Conservation (phyloP, 2,888 invertebrate species). For the Elegia similella region DNA sequence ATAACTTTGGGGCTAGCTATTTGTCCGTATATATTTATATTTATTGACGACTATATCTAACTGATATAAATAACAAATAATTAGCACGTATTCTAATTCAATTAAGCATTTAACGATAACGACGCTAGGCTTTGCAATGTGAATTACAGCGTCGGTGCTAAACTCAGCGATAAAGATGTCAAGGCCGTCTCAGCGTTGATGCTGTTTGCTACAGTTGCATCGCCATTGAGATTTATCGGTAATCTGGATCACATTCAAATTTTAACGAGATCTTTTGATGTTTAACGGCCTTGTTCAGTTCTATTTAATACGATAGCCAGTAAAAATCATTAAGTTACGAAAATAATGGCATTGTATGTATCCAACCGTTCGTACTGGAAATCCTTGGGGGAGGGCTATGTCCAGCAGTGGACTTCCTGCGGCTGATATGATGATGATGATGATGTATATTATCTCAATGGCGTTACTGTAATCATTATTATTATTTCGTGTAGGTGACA, state of each 20-base stretch:
- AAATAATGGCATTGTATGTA: too few relatives aligned
- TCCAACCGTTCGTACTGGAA: too few relatives aligned
- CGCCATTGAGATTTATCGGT: not conserved
- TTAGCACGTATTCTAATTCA: constrained; percentile 5
- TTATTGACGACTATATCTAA: too few relatives aligned
- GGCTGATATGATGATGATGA: too few relatives aligned
- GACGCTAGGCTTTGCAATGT: constrained; percentile 19
- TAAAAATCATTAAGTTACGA: not conserved
- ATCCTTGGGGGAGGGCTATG: too few relatives aligned
- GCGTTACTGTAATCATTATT: too few relatives aligned
- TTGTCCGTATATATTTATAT: too few relatives aligned
- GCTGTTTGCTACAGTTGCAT: not conserved
- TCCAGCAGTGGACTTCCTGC: too few relatives aligned
- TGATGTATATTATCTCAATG: too few relatives aligned
- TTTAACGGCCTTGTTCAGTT: not conserved
- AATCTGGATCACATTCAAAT: not conserved
- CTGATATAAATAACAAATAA: constrained; percentile 8
- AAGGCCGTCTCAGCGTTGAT: constrained; percentile 37
- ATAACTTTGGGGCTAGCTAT: too few relatives aligned
- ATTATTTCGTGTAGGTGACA: too few relatives aligned
- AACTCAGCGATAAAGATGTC: constrained; percentile 47
- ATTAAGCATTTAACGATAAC: constrained; percentile 16
- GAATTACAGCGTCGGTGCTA: constrained; percentile 48
- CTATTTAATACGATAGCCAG: not conserved
- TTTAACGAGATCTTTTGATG: too few relatives aligned